Evolutionary conservation across 1,140 invertebrate species (phyloP).

Genomic region (Drosophila subpulchrella): DNA sequence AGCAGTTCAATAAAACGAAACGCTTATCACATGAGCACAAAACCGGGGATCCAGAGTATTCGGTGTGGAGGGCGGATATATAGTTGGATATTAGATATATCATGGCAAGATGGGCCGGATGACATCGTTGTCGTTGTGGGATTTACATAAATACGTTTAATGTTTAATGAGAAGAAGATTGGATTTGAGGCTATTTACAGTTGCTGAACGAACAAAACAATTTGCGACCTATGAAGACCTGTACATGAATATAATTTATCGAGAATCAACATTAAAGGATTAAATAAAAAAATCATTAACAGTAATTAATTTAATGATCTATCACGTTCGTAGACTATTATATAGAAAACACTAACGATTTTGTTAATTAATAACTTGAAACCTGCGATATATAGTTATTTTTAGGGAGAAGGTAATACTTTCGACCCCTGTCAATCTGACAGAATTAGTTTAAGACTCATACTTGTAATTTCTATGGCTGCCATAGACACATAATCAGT

Average conservation of each 20-base stretch:
- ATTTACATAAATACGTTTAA: slow-evolving; percentile 75
- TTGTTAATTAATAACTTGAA: no score
- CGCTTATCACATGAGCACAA: slow-evolving; percentile 74
- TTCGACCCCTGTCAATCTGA: no score
- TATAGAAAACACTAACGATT: no score
- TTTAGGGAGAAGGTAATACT: no score
- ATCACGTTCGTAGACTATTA: no score
- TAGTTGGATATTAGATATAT: slow-evolving; percentile 25
- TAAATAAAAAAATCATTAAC: background rate
- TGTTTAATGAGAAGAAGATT: slow-evolving; percentile 77
- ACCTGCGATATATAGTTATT: no score
- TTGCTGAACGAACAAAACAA: slow-evolving; percentile 65
- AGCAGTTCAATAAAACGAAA: slow-evolving; percentile 53
- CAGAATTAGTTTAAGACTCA: no score
- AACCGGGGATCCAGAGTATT: slow-evolving; percentile 34
- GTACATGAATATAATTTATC: background rate
- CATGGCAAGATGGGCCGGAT: slow-evolving; percentile 43
- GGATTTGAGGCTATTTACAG: slow-evolving; percentile 76
- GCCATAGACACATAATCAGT: no score
- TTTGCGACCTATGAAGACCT: slow-evolving; percentile 25
- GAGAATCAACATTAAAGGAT: background rate
- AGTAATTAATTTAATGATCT: background rate
- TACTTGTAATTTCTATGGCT: no score
- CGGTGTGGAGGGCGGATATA: slow-evolving; percentile 5
- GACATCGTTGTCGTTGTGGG: slow-evolving; percentile 34